Evolutionary conservation across 2,888 invertebrate species (phyloP).

Genomic region (Tetramorium bicarinatum): DNA sequence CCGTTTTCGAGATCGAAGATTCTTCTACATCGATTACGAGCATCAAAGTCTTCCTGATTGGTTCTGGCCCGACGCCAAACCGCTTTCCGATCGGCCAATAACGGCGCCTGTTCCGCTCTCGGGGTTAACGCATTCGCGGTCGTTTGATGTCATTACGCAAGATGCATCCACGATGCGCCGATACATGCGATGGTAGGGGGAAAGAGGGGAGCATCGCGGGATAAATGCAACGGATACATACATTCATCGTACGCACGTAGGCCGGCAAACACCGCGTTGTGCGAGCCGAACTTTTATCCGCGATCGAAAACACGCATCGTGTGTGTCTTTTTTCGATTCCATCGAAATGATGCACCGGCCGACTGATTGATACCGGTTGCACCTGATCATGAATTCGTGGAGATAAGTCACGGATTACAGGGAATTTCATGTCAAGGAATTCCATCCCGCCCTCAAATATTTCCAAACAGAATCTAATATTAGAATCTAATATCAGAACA

Average conservation of each 20-base stretch:
- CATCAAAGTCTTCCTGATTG: constrained; percentile 42
- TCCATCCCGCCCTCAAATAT: not conserved
- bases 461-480: not conserved
- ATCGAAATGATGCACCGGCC: constrained; percentile 7
- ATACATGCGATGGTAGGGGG: constrained; percentile 25
- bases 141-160: constrained; percentile 64
- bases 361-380: not conserved
- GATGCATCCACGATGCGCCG: constrained; percentile 50
- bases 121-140: constrained; percentile 63
- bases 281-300: constrained; percentile 5
- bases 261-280: not conserved
- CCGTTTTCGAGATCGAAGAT: constrained; percentile 33
- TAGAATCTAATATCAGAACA: not conserved
- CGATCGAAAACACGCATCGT: constrained; percentile 5
- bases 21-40: constrained; percentile 32
- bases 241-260: not conserved
- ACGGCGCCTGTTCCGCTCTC: constrained; percentile 28
- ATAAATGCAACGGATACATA: constrained; percentile 5
- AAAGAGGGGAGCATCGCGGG: not conserved
- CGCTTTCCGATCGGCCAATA: constrained; percentile 24
- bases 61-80: not conserved
- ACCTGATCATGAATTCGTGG: constrained; percentile 17
- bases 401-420: constrained; percentile 27
- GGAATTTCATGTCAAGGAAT: constrained; percentile 1
- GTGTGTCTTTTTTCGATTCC: not conserved